A percentile compares a stretch with the other conserved stretches of the same genome.
phyloP scores from a whole-genome alignment of 2,113 vertebrate species.

The Lophotis ruficrista region DNA sequence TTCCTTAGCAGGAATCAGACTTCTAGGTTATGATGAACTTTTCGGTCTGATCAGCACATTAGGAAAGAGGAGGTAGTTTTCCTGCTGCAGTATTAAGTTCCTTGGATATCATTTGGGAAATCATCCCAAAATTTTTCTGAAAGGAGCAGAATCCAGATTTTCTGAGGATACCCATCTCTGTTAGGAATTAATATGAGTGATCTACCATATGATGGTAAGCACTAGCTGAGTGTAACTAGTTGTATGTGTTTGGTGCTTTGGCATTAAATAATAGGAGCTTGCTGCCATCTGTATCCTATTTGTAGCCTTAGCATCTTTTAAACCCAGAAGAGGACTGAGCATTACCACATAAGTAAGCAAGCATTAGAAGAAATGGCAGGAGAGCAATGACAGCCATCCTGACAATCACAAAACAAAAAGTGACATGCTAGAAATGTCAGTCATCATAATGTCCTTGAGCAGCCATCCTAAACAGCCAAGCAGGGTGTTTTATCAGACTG shows the following conservation, averaged over 20 bases:
- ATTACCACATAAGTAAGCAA: background rate
- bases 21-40: background rate
- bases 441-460: background rate
- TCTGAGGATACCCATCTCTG: background rate
- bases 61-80: background rate
- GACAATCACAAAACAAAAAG: background rate
- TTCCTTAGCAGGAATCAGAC: background rate
- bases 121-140: background rate
- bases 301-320: background rate
- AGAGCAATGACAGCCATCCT: background rate
- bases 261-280: background rate
- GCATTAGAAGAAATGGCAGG: background rate
- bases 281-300: constrained; percentile 24
- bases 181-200: background rate
- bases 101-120: background rate
- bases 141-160: background rate
- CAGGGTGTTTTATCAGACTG: background rate
- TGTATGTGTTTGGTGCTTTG: background rate
- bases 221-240: background rate
- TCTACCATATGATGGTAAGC: background rate
- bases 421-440: background rate
- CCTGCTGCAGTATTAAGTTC: background rate
- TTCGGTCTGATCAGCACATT: background rate
- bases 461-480: background rate
- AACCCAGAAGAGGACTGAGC: background rate